These are phyloP conservation scores for Lepidochitona cinerea DNA, from an alignment of 2,888 invertebrate species.

Conservation along the genomic window DNA sequence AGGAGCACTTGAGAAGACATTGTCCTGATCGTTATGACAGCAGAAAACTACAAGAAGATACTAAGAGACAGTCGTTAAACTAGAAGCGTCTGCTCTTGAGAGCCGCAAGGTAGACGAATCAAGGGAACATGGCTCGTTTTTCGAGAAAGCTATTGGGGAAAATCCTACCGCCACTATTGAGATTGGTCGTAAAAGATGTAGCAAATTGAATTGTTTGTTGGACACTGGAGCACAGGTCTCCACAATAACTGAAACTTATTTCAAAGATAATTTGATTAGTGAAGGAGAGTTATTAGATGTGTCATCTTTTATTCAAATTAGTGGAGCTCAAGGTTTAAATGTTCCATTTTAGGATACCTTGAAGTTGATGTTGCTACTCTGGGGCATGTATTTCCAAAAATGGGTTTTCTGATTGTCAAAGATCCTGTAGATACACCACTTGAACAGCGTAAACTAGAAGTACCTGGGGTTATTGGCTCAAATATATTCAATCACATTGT, in stretches of 20 bases:
- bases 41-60: not conserved
- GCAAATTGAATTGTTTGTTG: not conserved
- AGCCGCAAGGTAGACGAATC: not conserved
- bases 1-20: too few species aligned
- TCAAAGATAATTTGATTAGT: not conserved
- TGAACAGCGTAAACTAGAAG: constrained; percentile 5
- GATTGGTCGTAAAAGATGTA: not conserved
- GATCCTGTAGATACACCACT: constrained; percentile 8
- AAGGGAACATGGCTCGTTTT: not conserved
- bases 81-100: not conserved
- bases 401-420: constrained; percentile 20
- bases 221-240: not conserved
- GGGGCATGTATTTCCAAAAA: constrained; percentile 1
- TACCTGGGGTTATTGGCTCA: constrained; percentile 22
- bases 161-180: not conserved
- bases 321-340: not conserved
- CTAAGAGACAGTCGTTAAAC: not conserved
- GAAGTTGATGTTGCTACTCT: constrained; percentile 9
- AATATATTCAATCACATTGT: constrained; percentile 15
- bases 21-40: too few species aligned
- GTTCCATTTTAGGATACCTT: not conserved
- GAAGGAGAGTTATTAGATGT: not conserved
- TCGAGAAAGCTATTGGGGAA: not conserved
- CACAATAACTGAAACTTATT: not conserved
- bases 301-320: not conserved